Percentiles rank a stretch among this genome's conserved stretches.
Conservation (phyloP, 2,888 invertebrate genomes). For the Aleiodes leptofemur region DNA sequence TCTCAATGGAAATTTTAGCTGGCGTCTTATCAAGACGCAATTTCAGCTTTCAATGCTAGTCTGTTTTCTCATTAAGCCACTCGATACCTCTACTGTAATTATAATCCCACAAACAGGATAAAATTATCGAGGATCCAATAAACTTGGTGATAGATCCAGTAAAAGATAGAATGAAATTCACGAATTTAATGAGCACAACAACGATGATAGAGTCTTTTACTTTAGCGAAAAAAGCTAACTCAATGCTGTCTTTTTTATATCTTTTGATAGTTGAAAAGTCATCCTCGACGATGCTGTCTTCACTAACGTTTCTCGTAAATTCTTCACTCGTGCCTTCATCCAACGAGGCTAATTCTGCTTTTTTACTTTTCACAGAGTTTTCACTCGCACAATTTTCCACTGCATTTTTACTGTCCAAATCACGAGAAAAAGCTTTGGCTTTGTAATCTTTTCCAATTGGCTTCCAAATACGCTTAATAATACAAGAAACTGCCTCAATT, state of each 20-base stretch:
- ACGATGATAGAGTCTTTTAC: conserved; percentile 40
- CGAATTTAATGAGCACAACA: conserved; percentile 45
- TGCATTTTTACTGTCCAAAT: conserved; percentile 4
- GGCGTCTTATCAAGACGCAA: too few species aligned
- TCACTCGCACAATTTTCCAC: not conserved
- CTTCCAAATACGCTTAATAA: conserved; percentile 37
- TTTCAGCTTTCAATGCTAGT: not conserved
- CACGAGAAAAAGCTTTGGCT: too few species aligned
- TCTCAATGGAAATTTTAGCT: not conserved
- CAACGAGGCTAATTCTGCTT: conserved; percentile 50
- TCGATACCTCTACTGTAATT: conserved; percentile 46
- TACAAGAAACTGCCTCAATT: conserved; percentile 57
- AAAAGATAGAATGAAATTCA: conserved; percentile 50
- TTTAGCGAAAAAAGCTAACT: conserved; percentile 34
- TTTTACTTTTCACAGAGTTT: not conserved
- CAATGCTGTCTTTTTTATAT: conserved; percentile 28
- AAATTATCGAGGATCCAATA: conserved; percentile 54
- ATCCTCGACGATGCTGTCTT: not conserved
- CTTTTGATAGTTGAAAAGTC: conserved; percentile 15
- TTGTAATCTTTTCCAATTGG: not conserved
- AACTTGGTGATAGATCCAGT: conserved; percentile 47
- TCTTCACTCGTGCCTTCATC: conserved; percentile 44
- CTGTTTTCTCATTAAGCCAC: conserved; percentile 52
- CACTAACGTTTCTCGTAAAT: conserved; percentile 48
- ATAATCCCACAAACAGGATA: conserved; percentile 59